Base-by-base conservation (phyloP, 2,113 vertebrate genomes). In the Ophthalmotilapia sp. region DNA sequence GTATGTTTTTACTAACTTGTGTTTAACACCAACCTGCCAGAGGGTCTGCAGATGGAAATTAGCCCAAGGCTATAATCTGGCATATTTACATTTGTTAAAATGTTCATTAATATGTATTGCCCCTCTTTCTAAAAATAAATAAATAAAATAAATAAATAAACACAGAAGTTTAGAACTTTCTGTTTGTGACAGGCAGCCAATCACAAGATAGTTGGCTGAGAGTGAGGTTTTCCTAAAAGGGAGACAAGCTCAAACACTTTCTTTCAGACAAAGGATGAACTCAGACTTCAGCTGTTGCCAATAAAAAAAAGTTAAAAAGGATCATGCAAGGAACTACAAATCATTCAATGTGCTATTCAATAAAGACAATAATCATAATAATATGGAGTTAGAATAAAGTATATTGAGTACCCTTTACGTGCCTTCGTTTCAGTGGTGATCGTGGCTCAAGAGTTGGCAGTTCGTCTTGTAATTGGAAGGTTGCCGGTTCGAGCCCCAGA, bases 391-490 rank as follows among this genome's bases (percentile, higher is more conserved):
- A 45, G 8, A 45, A 45, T 9, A 73, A 42, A 26, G 65, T 2
- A 45, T 10, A 45, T 26, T 45, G 21, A 15, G 5, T 17, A 15
- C 13, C 38, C 38, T 45, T 45, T 45, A 45, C 0, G 5, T 42
- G 36, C 12, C 2, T 70, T 0, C 56, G 19, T 23, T 70, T 70
- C 38, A 17, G 56, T 60, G 26, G 8, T 0, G 2, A 60, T 60
- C 5, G 14, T 17, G 56, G 14, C 26, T 31, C 5, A 60, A 60
- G 56, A 31, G 56, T 60, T 60, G 8, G 56, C 14, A 17, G 14
- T 60, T 60, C 0, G 3, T 17, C 56, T 6, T 17, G 26, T 60
- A 17, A 10, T 31, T 1, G 26, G 56, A 6, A 10, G 8, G 3
- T 6, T 17, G 8, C 56, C 2, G 1, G 55, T 58, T 58, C 3